Percentiles rank a stretch among this genome's conserved stretches.
Evolutionary conservation across 2,113 vertebrate genomes (phyloP).

Genomic region (Actenoides hombroni): DNA sequence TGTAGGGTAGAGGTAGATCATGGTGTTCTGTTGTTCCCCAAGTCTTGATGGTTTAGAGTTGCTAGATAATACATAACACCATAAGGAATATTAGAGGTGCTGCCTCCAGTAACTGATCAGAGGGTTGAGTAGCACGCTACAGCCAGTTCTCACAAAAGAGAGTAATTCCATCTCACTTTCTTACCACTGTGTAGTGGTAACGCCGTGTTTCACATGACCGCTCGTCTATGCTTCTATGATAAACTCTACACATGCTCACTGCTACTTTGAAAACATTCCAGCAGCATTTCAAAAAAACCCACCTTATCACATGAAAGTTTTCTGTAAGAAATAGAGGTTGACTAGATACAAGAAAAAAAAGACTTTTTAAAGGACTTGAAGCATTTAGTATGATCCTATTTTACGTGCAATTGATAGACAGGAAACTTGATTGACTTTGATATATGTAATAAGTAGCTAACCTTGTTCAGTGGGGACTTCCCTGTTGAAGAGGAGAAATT

Average conservation of each 20-base stretch:
- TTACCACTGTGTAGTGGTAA: neutral
- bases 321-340: neutral
- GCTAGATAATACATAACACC: neutral
- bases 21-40: neutral
- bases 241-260: neutral
- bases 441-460: constrained; percentile 37
- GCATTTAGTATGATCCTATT: neutral
- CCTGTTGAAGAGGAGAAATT: constrained; percentile 39
- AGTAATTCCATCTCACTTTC: neutral
- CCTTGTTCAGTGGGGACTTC: constrained; percentile 60
- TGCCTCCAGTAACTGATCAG: neutral
- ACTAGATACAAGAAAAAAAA: neutral
- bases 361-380: neutral
- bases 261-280: neutral
- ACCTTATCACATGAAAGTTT: neutral
- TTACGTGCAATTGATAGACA: neutral
- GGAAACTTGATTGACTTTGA: constrained; percentile 51
- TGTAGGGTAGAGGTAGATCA: fast-evolving
- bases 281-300: neutral
- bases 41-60: neutral
- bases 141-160: neutral
- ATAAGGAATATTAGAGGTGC: neutral
- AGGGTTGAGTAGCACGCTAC: neutral
- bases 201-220: neutral
- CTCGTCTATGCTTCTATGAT: neutral